Percentiles rank a stretch among this genome's conserved stretches.
These are phyloP conservation scores for Odontesthes bonariensis DNA, from an alignment of 2,113 vertebrate species.

Conservation along the genomic window DNA sequence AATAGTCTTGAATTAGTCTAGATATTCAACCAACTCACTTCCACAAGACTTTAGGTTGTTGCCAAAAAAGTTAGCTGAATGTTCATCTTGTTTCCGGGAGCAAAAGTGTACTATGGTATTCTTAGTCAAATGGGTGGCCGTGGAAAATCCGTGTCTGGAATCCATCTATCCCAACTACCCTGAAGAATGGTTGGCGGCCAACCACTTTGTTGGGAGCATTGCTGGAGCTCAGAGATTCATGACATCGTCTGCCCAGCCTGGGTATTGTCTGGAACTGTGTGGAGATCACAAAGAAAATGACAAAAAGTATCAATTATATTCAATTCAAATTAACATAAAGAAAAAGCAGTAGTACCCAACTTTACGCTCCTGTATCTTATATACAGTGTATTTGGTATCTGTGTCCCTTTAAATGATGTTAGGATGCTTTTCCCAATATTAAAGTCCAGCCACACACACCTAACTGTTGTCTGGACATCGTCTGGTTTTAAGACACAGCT, in stretches of 20 bases:
- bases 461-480: constrained; percentile 51
- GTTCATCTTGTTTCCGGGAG: constrained; percentile 18
- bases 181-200: constrained; percentile 41
- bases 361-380: too few species aligned
- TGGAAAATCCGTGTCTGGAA: constrained; percentile 27
- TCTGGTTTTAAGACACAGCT: constrained; percentile 66
- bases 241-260: constrained; percentile 20
- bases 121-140: constrained; percentile 34
- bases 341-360: background rate
- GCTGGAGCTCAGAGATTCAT: constrained; percentile 41
- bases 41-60: background rate
- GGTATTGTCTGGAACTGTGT: constrained; percentile 42
- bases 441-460: constrained; percentile 16
- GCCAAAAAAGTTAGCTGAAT: constrained; percentile 4
- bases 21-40: constrained; percentile 6
- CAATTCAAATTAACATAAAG: background rate
- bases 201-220: constrained; percentile 25
- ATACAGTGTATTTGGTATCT: background rate
- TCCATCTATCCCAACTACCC: constrained; percentile 61
- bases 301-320: background rate
- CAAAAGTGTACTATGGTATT: constrained; percentile 4
- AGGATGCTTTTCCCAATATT: background rate
- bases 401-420: background rate
- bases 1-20: constrained; percentile 20
- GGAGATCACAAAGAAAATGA: constrained; percentile 23